These are phyloP conservation scores for Oscarella lobularis DNA, from an alignment of 37 sponge, comb jelly and placozoan genomes.

Conservation along the genomic window DNA sequence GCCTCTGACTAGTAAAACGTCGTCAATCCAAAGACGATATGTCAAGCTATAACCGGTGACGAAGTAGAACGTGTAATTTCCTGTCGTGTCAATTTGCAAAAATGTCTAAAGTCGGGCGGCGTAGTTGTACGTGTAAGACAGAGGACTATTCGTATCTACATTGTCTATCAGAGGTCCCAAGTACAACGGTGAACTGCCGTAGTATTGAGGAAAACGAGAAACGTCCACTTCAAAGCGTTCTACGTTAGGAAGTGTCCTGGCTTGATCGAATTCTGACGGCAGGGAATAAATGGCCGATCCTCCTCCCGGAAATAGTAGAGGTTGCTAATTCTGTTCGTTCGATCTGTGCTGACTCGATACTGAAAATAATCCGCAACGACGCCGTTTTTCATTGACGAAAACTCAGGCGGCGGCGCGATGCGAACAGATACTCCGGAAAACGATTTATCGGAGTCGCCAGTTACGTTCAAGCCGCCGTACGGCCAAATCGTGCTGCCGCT, in stretches of 20 bases:
- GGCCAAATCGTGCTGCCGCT: not conserved
- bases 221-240: not conserved
- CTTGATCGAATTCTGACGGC: not conserved
- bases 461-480: not conserved
- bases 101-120: not conserved
- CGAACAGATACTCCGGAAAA: not conserved
- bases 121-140: constrained; percentile 9
- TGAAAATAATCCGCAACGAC: not conserved
- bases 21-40: constrained; percentile 1
- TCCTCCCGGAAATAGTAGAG: not conserved
- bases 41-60: not conserved
- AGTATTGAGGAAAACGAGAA: not conserved
- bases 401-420: not conserved
- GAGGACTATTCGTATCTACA: not conserved
- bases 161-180: not conserved
- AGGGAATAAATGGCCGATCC: not conserved
- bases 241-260: not conserved
- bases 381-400: not conserved
- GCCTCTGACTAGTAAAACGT: too few species aligned
- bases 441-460: not conserved
- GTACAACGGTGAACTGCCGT: not conserved
- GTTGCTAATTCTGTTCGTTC: not conserved
- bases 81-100: not conserved
- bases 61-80: not conserved
- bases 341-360: not conserved